Evolutionary conservation across 1,140 invertebrate genomes (phyloP).

Genomic region (Lordiphosa mommai): DNA sequence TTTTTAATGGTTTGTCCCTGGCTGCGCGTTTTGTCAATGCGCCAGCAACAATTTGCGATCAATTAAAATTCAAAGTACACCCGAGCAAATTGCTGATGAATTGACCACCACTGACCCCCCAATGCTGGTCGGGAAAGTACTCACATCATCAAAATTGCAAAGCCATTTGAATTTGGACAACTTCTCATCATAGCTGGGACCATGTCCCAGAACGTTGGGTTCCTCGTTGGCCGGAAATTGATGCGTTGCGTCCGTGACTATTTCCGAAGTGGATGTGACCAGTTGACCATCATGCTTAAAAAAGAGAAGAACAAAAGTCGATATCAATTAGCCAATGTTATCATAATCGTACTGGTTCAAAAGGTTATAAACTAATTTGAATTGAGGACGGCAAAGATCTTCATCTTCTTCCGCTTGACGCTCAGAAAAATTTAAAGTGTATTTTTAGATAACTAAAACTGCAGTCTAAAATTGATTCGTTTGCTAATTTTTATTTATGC

Average conservation of each 20-base stretch:
- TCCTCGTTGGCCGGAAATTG: conserved; percentile 78
- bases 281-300: conserved; percentile 57
- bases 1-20: conserved; percentile 13
- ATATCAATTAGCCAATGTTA: conserved; percentile 18
- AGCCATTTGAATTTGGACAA: conserved; percentile 61
- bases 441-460: conserved; percentile 26
- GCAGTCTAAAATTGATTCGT: conserved; percentile 40
- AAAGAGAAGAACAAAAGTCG: conserved; percentile 1
- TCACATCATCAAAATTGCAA: conserved; percentile 77
- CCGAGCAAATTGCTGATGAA: conserved; percentile 28
- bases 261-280: conserved; percentile 27
- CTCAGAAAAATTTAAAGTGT: conserved; percentile 19
- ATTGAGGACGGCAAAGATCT: conserved; percentile 28
- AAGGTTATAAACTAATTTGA: conserved; percentile 34
- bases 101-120: conserved; percentile 16
- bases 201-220: conserved; percentile 71
- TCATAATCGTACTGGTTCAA: background rate
- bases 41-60: conserved; percentile 40
- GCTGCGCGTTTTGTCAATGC: conserved; percentile 23
- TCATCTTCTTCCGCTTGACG: conserved; percentile 34
- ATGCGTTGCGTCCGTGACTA: conserved; percentile 45
- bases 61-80: conserved; percentile 32
- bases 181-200: conserved; percentile 60
- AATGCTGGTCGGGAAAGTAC: conserved; percentile 25
- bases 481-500: conserved; percentile 7